These are phyloP conservation scores for Wasmannia auropunctata DNA, from an alignment of 1,140 invertebrate genomes.

Conservation along the genomic window DNA sequence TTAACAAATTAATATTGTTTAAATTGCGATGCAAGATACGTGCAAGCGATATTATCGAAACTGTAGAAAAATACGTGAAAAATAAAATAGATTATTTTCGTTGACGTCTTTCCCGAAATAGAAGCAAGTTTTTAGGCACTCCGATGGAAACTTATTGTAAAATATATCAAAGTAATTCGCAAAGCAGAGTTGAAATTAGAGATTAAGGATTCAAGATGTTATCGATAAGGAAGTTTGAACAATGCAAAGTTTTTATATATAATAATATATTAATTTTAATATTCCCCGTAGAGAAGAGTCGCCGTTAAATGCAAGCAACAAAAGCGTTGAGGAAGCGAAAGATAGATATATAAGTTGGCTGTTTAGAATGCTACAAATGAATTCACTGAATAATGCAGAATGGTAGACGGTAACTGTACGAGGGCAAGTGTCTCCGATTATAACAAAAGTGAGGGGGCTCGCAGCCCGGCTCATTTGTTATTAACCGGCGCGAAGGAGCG, in stretches of 20 bases:
- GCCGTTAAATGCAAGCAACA: neutral
- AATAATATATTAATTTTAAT: neutral
- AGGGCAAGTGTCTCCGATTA: slow-evolving; percentile 82
- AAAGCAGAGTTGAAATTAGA: neutral
- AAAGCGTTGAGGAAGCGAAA: slow-evolving; percentile 25
- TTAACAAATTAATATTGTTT: neutral
- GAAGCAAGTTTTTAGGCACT: neutral
- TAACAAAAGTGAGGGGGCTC: slow-evolving; percentile 83
- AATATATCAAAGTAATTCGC: neutral
- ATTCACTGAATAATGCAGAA: slow-evolving; percentile 82
- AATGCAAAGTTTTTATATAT: neutral
- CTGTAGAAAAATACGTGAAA: neutral
- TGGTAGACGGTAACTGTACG: slow-evolving; percentile 82
- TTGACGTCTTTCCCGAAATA: neutral
- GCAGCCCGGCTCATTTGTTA: slow-evolving; percentile 83
- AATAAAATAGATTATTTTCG: neutral
- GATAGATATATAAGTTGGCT: slow-evolving; percentile 70
- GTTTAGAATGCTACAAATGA: slow-evolving; percentile 83
- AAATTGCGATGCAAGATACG: neutral
- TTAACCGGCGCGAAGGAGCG: slow-evolving; percentile 82
- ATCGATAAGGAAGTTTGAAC: neutral
- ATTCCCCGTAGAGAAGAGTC: neutral
- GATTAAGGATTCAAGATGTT: neutral
- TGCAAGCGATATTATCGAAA: neutral
- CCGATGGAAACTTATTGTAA: neutral